Evolutionary conservation across 2,797 vertebrate genomes (phyloP).

Genomic region (Tapera naevia): DNA sequence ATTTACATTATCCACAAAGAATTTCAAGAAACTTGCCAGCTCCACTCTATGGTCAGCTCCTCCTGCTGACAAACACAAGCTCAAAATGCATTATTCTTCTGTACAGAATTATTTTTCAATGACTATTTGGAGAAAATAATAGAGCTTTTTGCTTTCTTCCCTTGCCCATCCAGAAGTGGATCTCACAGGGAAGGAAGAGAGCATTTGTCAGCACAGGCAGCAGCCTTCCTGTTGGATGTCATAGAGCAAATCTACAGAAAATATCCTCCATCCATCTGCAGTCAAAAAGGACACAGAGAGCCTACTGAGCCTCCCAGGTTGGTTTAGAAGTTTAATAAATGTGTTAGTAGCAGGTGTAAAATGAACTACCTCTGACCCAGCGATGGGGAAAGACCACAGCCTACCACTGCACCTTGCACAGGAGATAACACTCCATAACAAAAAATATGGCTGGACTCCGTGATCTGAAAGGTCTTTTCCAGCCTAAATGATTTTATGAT

Average conservation of each 20-base stretch:
- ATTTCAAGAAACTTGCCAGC: not conserved
- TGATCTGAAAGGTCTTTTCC: too few relatives aligned
- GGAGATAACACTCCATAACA: not conserved
- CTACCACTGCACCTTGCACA: not conserved
- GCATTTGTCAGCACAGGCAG: not conserved
- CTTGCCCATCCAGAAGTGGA: not conserved
- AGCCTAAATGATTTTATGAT: too few relatives aligned
- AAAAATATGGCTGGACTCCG: not conserved
- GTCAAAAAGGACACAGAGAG: not conserved
- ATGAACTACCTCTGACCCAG: not conserved
- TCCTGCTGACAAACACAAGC: not conserved
- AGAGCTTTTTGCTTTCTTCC: not conserved
- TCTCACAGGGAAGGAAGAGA: not conserved
- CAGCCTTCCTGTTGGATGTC: not conserved
- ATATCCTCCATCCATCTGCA: not conserved
- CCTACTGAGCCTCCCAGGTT: not conserved
- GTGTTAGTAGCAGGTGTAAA: not conserved
- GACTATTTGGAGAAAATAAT: not conserved
- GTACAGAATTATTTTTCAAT: not conserved
- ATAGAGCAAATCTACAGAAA: not conserved
- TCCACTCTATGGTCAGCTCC: not conserved
- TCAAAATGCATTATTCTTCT: not conserved
- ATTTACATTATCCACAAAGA: not conserved
- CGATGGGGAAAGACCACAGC: not conserved
- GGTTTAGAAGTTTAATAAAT: not conserved